Base-by-base conservation (phyloP, 2,888 invertebrate genomes). In the Octodonta nipae region DNA sequence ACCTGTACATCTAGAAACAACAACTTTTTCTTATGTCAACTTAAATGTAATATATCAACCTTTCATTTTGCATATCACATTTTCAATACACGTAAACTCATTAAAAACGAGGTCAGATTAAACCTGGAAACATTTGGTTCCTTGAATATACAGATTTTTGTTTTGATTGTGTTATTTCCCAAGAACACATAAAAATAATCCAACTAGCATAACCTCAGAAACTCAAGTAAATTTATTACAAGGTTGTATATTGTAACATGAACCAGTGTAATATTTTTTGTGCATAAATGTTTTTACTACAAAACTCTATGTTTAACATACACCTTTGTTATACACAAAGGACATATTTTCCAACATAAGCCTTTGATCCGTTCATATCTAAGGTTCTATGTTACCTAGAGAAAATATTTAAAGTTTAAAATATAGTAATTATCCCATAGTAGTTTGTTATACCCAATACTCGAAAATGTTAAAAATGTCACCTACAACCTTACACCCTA, bases 281-380 rank as follows among this genome's bases (percentile, higher is more conserved):
- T 20, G n/a, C 4, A 13, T 27, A 12, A 13, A 5, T 27, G 3
- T 27, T 13, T 27, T 14, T 27, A 27, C 13, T 27, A 27, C 3
- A 14, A 27, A 27, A 13, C 5, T 27, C 4, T 13, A 10, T 27
- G 27, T 27, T 27, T 27, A 27, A 27, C 27, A 27, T 27, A 2
- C 27, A 27, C 27, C 27, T 27, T 27, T 27, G 27, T 3, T 27
- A 14, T 27, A 27, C 27, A 14, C 27, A 27, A 27, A 27, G 13
- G n/a, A 13, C 10, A 27, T 27, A 27, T 27, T 27, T 27, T 27
- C 13, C 5, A 27, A 27, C 27, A 27, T 13, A 27, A n/a, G 13
- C 27, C 20, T n/a, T 20, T 20, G 20, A n/a, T 20, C n/a, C n/a
- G 6, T 7, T 20, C 20, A 20, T 20, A 7, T 7, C 20, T 20